Conservation (phyloP, 2,797 vertebrate genomes). For the Alcedo quadribrachys region DNA sequence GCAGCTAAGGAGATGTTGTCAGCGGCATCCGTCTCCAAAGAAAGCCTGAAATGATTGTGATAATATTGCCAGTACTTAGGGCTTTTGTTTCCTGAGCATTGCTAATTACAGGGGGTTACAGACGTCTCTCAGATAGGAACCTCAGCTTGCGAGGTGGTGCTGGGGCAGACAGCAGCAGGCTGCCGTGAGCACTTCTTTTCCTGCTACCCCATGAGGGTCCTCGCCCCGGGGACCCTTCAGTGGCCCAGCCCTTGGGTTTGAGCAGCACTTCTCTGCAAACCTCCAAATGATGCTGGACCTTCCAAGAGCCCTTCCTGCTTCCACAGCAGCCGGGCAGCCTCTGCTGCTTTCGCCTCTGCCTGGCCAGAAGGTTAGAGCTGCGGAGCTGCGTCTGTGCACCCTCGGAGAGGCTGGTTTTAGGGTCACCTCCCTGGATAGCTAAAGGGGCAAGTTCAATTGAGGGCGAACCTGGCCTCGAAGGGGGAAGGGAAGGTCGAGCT, state of each 20-base stretch:
- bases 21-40: not conserved
- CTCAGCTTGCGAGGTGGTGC: not conserved
- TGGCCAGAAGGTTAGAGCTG: not conserved
- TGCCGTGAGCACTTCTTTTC: not conserved
- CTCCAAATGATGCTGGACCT: not conserved
- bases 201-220: not conserved
- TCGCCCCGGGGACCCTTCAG: fast-evolving
- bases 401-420: not conserved
- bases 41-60: not conserved
- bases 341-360: not conserved
- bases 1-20: slow-evolving; percentile 51
- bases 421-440: not conserved
- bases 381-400: fast-evolving
- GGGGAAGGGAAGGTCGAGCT: not conserved
- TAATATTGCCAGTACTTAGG: not conserved
- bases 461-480: not conserved
- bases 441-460: not conserved
- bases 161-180: not conserved
- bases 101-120: not conserved
- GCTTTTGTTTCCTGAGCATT: not conserved
- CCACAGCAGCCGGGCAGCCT: fast-evolving
- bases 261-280: not conserved
- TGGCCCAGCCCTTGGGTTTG: not conserved
- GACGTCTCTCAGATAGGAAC: not conserved
- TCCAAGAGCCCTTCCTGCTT: not conserved